phyloP scores from a whole-genome alignment of 2,797 vertebrate species.

The Anguilla marmorata region DNA sequence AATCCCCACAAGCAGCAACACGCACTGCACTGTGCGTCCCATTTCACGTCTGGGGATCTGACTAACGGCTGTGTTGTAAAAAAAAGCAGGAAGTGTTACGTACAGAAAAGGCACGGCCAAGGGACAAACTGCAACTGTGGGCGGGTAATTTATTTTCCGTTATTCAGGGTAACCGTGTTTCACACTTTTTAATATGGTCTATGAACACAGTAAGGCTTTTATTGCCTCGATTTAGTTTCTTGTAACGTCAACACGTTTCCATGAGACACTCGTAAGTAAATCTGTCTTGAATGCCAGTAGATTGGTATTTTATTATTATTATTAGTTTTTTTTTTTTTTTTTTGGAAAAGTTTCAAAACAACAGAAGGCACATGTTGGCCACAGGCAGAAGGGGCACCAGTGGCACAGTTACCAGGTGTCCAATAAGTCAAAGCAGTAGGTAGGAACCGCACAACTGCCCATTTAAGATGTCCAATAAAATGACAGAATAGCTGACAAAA shows the following conservation, averaged over 20 bases:
- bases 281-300: neutral
- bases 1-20: slow-evolving; percentile 1
- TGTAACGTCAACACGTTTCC: neutral
- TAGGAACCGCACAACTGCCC: neutral
- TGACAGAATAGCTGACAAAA: neutral
- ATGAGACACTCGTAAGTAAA: neutral
- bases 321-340: no score
- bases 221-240: neutral
- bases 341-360: neutral
- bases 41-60: slow-evolving; percentile 3
- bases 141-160: neutral
- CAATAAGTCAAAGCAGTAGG: neutral
- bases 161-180: neutral
- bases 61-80: neutral
- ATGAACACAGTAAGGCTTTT: neutral
- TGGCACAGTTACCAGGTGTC: neutral
- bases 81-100: neutral
- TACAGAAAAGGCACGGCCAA: neutral
- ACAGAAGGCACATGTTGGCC: neutral
- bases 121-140: neutral
- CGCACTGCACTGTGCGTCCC: neutral
- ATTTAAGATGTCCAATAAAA: neutral
- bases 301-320: neutral
- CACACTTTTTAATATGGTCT: neutral
- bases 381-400: neutral